Percentiles rank a stretch among this genome's conserved stretches.
These are phyloP conservation scores for Stigmatopora nigra DNA, from an alignment of 2,113 vertebrate genomes.

Conservation along the genomic window DNA sequence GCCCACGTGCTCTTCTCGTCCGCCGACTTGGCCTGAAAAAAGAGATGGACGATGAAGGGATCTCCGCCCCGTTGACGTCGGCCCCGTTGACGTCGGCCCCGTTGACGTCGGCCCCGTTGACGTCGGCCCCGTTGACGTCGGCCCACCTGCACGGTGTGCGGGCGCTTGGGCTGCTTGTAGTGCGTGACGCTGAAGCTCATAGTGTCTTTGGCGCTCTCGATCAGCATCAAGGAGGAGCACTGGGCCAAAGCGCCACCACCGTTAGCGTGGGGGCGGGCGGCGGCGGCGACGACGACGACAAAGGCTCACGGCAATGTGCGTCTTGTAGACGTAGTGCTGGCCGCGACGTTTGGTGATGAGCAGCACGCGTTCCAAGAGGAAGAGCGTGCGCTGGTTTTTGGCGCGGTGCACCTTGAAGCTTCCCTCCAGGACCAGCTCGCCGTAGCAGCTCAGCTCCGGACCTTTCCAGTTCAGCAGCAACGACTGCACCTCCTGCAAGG, in stretches of 20 bases:
- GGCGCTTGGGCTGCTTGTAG: slow-evolving; percentile 87
- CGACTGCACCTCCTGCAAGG: slow-evolving; percentile 84
- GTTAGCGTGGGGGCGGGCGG: not conserved
- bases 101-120: slow-evolving; percentile 10
- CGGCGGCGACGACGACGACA: not conserved
- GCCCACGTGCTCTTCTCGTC: slow-evolving; percentile 89
- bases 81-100: slow-evolving; percentile 30
- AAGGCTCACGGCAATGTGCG: slow-evolving; percentile 78
- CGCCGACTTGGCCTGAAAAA: slow-evolving; percentile 74
- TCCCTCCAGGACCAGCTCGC: slow-evolving; percentile 91
- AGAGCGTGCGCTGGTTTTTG: slow-evolving; percentile 84
- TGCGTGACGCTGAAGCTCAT: slow-evolving; percentile 88
- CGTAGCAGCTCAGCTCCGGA: slow-evolving; percentile 82
- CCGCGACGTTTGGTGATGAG: slow-evolving; percentile 85
- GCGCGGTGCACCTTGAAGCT: slow-evolving; percentile 81
- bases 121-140: slow-evolving; percentile 1
- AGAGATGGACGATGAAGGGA: not conserved
- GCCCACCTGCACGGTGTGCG: slow-evolving; percentile 84
- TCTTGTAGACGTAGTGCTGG: slow-evolving; percentile 85
- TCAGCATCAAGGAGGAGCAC: slow-evolving; percentile 89
- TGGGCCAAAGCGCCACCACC: slow-evolving; percentile 33
- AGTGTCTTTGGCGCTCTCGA: slow-evolving; percentile 83
- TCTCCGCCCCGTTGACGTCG: too few relatives aligned
- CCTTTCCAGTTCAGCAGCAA: slow-evolving; percentile 91
- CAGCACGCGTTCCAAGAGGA: slow-evolving; percentile 84